These are phyloP conservation scores for Dromococcyx pavoninus DNA, from an alignment of 2,797 vertebrate species.

Conservation along the genomic window DNA sequence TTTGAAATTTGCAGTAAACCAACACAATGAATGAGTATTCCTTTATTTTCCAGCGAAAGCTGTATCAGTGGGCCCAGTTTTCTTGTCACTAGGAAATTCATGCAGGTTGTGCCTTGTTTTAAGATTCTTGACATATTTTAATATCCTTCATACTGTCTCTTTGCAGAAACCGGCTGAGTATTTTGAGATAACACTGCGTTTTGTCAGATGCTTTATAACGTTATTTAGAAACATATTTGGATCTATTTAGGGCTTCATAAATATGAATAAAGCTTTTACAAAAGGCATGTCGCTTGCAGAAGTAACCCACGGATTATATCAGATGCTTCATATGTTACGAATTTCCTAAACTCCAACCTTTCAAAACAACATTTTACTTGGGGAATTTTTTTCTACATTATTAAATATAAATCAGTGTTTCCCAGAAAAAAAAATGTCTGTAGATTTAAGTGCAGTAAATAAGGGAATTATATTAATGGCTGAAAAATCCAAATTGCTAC, in stretches of 20 bases:
- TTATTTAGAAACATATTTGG: not conserved
- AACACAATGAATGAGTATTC: not conserved
- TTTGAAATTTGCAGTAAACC: conserved; percentile 85
- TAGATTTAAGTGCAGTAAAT: conserved; percentile 9
- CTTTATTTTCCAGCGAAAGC: not conserved
- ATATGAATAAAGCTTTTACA: conserved; percentile 48
- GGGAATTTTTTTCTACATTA: not conserved
- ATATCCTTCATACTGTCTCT: not conserved
- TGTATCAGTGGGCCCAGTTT: not conserved
- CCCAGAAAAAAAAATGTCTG: not conserved
- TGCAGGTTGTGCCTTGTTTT: not conserved
- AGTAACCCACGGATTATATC: not conserved
- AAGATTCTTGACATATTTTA: not conserved
- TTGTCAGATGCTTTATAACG: not conserved
- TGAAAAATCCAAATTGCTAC: conserved; percentile 39
- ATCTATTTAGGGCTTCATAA: conserved; percentile 26
- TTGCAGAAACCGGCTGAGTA: not conserved
- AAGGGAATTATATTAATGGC: not conserved
- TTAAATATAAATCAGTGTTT: not conserved
- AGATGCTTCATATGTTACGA: not conserved
- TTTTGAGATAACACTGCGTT: not conserved
- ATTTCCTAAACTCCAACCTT: not conserved
- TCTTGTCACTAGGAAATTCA: not conserved
- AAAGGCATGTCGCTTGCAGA: conserved; percentile 5
- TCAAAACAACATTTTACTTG: conserved; percentile 4